A percentile compares a stretch with the other conserved stretches of the same genome.
These are phyloP conservation scores for Ectemnius continuus DNA, from an alignment of 2,888 invertebrate species.

Conservation along the genomic window DNA sequence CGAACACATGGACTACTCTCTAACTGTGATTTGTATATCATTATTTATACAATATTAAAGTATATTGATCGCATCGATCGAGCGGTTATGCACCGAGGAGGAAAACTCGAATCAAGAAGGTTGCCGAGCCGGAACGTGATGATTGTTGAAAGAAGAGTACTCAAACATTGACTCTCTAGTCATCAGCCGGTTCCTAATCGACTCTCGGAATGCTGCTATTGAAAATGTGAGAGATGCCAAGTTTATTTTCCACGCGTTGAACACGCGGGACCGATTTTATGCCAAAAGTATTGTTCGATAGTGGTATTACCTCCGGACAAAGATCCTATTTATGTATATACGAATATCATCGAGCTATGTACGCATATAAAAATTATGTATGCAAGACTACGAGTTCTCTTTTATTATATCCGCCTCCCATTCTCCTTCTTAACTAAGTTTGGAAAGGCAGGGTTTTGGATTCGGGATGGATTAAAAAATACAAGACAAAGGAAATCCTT, in stretches of 20 bases:
- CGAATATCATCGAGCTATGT: constrained; percentile 1
- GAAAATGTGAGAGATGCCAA: not conserved
- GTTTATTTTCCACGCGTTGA: not conserved
- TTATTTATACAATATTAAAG: constrained; percentile 18
- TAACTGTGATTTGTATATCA: constrained; percentile 36
- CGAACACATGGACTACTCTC: not conserved
- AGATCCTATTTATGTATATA: constrained; percentile 30
- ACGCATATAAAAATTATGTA: constrained; percentile 27
- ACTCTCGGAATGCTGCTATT: not conserved
- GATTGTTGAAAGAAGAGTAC: not conserved
- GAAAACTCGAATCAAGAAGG: no score
- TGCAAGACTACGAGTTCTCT: constrained; percentile 16
- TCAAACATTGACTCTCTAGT: not conserved
- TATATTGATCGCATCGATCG: constrained; percentile 41
- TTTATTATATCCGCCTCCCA: no score
- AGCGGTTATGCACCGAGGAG: no score
- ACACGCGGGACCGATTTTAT: not conserved
- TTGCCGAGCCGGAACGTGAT: no score
- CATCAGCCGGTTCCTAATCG: not conserved
- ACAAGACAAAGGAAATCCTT: no score
- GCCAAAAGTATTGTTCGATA: not conserved
- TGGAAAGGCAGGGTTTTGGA: no score
- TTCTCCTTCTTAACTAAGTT: no score
- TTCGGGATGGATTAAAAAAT: no score
- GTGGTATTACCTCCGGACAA: constrained; percentile 1